phyloP scores from a whole-genome alignment of 2,797 vertebrate species.

The Sebastes flavidus region DNA sequence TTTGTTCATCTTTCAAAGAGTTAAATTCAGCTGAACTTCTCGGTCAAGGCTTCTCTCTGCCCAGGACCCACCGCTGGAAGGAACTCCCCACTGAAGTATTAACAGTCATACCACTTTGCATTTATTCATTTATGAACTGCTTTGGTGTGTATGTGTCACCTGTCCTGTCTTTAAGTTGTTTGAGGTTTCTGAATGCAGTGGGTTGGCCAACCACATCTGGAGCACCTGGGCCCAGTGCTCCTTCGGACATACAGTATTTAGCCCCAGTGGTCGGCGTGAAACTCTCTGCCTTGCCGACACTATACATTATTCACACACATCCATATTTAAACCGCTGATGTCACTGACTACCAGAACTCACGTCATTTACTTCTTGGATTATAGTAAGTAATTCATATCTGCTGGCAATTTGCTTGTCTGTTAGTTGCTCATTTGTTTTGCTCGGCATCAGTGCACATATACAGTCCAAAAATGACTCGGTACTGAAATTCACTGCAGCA shows the following conservation, averaged over 20 bases:
- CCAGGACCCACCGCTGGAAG: rapidly evolving
- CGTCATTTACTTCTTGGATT: background rate
- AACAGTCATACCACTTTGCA: background rate
- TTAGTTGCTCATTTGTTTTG: background rate
- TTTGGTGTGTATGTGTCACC: background rate
- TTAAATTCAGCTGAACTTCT: background rate
- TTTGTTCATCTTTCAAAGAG: background rate
- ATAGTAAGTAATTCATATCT: background rate
- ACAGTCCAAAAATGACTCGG: background rate
- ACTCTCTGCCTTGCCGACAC: background rate
- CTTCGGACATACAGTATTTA: background rate
- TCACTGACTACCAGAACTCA: background rate
- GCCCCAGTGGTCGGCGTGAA: background rate
- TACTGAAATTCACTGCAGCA: background rate
- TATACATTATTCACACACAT: background rate
- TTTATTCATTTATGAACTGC: background rate
- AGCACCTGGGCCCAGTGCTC: background rate
- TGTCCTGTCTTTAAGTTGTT: background rate
- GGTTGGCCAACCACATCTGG: background rate
- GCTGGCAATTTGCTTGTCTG: background rate
- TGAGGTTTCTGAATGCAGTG: background rate
- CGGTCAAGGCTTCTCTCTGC: background rate
- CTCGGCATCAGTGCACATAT: background rate
- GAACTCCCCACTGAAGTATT: background rate
- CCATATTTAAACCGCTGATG: background rate